phyloP scores from a whole-genome alignment of 64 coral and sea anemone genomes.

The Pachyseris speciosa region DNA sequence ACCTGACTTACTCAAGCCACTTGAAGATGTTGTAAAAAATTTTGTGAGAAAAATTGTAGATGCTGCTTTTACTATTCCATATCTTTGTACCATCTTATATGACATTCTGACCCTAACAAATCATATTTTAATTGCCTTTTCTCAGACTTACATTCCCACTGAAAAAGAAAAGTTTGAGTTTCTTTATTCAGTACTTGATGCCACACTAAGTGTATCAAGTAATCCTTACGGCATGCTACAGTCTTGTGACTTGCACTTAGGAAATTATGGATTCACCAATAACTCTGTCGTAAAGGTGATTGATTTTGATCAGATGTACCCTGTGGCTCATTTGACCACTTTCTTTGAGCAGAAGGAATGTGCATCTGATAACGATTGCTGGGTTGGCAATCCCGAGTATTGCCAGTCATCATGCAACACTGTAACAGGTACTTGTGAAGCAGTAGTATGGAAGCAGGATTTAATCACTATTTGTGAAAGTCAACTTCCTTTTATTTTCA shows the following conservation, averaged over 20 bases:
- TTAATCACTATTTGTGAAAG: slow-evolving; percentile 58
- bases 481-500: slow-evolving; percentile 32
- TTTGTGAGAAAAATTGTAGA: neutral
- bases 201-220: slow-evolving; percentile 50
- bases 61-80: neutral
- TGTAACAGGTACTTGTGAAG: slow-evolving; percentile 40
- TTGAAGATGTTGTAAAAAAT: slow-evolving; percentile 50
- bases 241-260: slow-evolving; percentile 84
- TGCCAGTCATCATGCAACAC: slow-evolving; percentile 55
- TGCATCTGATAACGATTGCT: slow-evolving; percentile 39
- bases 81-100: slow-evolving; percentile 8
- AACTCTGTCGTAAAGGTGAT: slow-evolving; percentile 65
- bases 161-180: slow-evolving; percentile 69
- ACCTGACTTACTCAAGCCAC: slow-evolving; percentile 55
- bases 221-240: slow-evolving; percentile 82
- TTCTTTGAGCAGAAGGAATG: slow-evolving; percentile 12
- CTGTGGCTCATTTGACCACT: neutral
- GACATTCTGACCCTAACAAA: slow-evolving; percentile 17
- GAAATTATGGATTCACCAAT: slow-evolving; percentile 85
- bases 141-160: slow-evolving; percentile 50
- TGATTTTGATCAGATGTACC: slow-evolving; percentile 66
- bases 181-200: slow-evolving; percentile 64
- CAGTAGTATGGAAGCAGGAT: slow-evolving; percentile 24
- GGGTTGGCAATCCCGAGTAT: neutral
- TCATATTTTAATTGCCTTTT: slow-evolving; percentile 51